These are phyloP conservation scores for Dicrostonyx torquatus DNA, from an alignment of 2,797 vertebrate species.

Conservation along the genomic window DNA sequence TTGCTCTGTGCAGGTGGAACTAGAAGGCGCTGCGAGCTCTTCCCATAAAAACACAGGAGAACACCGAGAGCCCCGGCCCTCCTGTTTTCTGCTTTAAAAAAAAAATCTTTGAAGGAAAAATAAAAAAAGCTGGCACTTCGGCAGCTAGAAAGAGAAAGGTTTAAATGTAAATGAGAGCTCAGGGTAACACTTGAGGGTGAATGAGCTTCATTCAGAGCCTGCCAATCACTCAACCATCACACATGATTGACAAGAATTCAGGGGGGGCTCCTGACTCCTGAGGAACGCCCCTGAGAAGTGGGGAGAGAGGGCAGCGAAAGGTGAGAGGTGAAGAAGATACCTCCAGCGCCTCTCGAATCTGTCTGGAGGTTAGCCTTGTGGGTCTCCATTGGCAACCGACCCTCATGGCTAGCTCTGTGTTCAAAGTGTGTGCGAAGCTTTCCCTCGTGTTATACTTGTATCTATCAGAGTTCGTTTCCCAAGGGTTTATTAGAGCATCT, in stretches of 20 bases:
- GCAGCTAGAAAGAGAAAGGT: slow-evolving; percentile 59
- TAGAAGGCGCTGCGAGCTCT: background rate
- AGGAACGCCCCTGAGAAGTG: background rate
- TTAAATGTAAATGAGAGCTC: slow-evolving; percentile 77
- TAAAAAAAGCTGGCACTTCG: slow-evolving; percentile 51
- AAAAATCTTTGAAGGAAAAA: slow-evolving; percentile 28
- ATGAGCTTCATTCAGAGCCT: slow-evolving; percentile 75
- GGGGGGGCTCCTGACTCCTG: background rate
- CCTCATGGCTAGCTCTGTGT: background rate
- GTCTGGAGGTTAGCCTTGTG: slow-evolving; percentile 13
- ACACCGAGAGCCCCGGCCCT: background rate
- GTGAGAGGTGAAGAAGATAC: slow-evolving; percentile 55
- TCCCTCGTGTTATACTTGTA: background rate
- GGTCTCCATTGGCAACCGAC: background rate
- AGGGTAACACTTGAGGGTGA: slow-evolving; percentile 75
- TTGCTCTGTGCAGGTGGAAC: background rate
- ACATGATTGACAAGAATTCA: slow-evolving; percentile 70
- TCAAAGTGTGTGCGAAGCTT: background rate
- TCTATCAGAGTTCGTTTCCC: background rate
- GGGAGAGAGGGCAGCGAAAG: slow-evolving; percentile 35
- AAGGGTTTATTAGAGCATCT: background rate
- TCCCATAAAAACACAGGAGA: background rate
- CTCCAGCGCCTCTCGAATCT: background rate
- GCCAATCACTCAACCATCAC: slow-evolving; percentile 75
- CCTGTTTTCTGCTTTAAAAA: background rate